Conservation (phyloP, 1,140 invertebrate species). For the Hermetia illucens region DNA sequence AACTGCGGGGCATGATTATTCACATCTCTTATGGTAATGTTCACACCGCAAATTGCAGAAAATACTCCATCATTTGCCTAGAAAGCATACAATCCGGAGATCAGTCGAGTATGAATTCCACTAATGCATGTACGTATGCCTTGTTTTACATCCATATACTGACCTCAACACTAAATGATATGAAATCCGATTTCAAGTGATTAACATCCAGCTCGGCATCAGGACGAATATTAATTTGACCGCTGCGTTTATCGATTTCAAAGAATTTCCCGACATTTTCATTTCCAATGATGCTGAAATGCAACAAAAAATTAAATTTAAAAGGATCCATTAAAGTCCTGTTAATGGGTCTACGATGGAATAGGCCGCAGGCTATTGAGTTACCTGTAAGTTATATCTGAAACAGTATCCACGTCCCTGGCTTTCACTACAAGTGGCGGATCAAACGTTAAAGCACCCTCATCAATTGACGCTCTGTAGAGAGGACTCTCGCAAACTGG, state of each 20-base stretch:
- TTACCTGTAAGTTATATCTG: slow-evolving; percentile 52
- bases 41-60: slow-evolving; percentile 51
- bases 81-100: too few relatives aligned
- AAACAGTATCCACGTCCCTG: slow-evolving; percentile 64
- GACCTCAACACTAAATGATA: slow-evolving; percentile 23
- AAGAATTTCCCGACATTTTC: slow-evolving; percentile 21
- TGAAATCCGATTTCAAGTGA: slow-evolving; percentile 23
- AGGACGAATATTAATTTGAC: slow-evolving; percentile 23
- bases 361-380: neutral
- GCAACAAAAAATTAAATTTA: slow-evolving; percentile 2
- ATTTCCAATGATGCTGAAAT: slow-evolving; percentile 19
- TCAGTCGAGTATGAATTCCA: too few relatives aligned
- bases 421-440: slow-evolving; percentile 57
- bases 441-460: slow-evolving; percentile 69
- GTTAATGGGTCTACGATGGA: neutral
- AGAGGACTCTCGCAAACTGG: slow-evolving; percentile 57
- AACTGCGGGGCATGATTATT: slow-evolving; percentile 79
- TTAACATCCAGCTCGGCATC: slow-evolving; percentile 27
- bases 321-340: too few relatives aligned
- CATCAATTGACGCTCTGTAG: slow-evolving; percentile 68
- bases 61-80: slow-evolving; percentile 64
- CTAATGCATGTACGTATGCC: too few relatives aligned
- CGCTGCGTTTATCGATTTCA: slow-evolving; percentile 22
- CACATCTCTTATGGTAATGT: slow-evolving; percentile 66
- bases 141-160: too few relatives aligned